Evolutionary conservation across 2,113 vertebrate species (phyloP).

Genomic region (Cathartes aura): DNA sequence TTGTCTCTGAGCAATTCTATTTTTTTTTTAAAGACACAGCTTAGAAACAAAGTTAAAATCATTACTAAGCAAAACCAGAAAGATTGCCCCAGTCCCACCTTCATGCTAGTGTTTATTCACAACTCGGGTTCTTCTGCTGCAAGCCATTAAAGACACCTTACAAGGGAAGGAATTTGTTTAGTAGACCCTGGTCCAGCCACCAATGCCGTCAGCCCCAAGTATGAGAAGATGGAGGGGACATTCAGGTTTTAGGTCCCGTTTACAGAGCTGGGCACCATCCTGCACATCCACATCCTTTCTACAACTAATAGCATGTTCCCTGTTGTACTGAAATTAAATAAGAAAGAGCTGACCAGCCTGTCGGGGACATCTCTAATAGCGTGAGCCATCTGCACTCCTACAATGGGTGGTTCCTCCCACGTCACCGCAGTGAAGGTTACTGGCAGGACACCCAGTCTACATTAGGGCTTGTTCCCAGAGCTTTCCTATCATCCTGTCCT

Average conservation of each 20-base stretch:
- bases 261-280: background rate
- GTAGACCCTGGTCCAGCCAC: background rate
- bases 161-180: background rate
- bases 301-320: background rate
- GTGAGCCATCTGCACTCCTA: slow-evolving; percentile 2
- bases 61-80: background rate
- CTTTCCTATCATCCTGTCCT: background rate
- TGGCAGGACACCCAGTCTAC: slow-evolving; percentile 36
- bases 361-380: background rate
- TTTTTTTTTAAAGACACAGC: background rate
- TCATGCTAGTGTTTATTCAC: background rate
- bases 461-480: background rate
- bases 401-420: background rate
- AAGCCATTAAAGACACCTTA: background rate
- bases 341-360: background rate
- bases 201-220: background rate
- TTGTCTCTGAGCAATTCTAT: background rate
- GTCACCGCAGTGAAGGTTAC: slow-evolving; percentile 12
- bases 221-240: background rate
- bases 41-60: background rate
- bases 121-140: background rate
- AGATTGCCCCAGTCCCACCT: background rate
- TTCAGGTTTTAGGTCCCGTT: background rate
- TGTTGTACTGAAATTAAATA: background rate
- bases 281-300: background rate